phyloP scores from a whole-genome alignment of 2,888 invertebrate species.

The Nemapogon koenigi region DNA sequence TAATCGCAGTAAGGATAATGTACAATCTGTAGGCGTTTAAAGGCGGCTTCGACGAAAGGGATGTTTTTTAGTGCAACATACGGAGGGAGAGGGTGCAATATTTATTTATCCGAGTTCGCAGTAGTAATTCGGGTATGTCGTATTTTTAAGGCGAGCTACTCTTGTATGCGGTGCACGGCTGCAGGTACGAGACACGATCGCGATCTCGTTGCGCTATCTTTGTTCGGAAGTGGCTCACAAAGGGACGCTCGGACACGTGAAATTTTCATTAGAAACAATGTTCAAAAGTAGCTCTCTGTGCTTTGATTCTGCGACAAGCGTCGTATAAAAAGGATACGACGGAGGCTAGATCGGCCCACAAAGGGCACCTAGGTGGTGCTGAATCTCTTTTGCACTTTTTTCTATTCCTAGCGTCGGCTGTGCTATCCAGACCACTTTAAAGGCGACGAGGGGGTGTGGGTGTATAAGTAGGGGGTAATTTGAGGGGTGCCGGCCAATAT shows the following conservation, averaged over 20 bases:
- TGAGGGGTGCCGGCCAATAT: constrained; percentile 58
- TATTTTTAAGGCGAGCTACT: constrained; percentile 27
- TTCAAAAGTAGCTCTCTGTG: constrained; percentile 35
- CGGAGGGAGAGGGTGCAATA: constrained; percentile 64
- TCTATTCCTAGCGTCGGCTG: constrained; percentile 57
- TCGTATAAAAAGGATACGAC: constrained; percentile 55
- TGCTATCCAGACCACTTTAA: constrained; percentile 64
- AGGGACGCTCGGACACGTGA: constrained; percentile 28
- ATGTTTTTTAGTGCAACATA: constrained; percentile 59
- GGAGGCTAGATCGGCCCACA: constrained; percentile 62
- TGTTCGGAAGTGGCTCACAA: constrained; percentile 13
- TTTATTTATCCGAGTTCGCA: constrained; percentile 57
- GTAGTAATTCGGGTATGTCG: constrained; percentile 45
- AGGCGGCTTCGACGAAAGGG: constrained; percentile 62
- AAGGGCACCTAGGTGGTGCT: constrained; percentile 61
- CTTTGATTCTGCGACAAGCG: constrained; percentile 61
- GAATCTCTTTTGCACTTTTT: constrained; percentile 56
- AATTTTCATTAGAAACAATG: constrained; percentile 59
- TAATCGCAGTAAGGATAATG: constrained; percentile 66
- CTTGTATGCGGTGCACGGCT: constrained; percentile 29
- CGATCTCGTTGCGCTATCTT: constrained; percentile 53
- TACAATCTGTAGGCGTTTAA: constrained; percentile 67
- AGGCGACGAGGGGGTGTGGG: constrained; percentile 45
- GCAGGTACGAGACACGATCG: constrained; percentile 21
- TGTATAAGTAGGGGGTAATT: constrained; percentile 63